Percentiles rank a stretch among this genome's conserved stretches.
Evolutionary conservation across 1,140 invertebrate species (phyloP).

Genomic region (Panulirus ornatus): DNA sequence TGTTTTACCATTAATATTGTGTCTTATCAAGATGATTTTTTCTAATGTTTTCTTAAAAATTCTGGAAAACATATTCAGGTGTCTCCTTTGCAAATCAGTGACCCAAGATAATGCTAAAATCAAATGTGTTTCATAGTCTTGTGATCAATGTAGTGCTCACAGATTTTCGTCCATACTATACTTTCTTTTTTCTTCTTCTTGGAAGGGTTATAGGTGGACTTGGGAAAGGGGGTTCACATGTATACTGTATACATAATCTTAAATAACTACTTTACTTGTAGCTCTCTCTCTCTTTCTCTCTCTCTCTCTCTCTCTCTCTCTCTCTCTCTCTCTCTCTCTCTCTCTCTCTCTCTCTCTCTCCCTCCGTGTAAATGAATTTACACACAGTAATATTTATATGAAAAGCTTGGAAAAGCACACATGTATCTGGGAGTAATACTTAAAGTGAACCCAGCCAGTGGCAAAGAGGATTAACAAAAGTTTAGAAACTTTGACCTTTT

Average conservation of each 20-base stretch:
- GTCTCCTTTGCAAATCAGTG: neutral
- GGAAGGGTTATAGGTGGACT: neutral
- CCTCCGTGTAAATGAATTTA: no score
- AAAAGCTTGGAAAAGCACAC: no score
- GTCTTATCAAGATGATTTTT: no score
- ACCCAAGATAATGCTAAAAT: neutral
- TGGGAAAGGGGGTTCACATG: neutral
- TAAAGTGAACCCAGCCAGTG: no score
- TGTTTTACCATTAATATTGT: neutral
- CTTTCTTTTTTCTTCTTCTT: neutral
- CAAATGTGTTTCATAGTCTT: neutral
- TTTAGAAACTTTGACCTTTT: no score
- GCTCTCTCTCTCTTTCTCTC: neutral
- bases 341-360: neutral
- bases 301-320: conserved; percentile 3
- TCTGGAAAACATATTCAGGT: neutral
- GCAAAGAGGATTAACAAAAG: no score
- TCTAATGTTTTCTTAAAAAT: neutral
- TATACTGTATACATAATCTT: neutral
- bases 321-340: neutral
- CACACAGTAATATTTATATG: no score
- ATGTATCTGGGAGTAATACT: no score
- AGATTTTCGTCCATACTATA: neutral
- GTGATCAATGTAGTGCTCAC: neutral
- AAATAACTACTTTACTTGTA: neutral